Base-by-base conservation (phyloP, 2,888 invertebrate species). In the Lumbricus terrestris region DNA sequence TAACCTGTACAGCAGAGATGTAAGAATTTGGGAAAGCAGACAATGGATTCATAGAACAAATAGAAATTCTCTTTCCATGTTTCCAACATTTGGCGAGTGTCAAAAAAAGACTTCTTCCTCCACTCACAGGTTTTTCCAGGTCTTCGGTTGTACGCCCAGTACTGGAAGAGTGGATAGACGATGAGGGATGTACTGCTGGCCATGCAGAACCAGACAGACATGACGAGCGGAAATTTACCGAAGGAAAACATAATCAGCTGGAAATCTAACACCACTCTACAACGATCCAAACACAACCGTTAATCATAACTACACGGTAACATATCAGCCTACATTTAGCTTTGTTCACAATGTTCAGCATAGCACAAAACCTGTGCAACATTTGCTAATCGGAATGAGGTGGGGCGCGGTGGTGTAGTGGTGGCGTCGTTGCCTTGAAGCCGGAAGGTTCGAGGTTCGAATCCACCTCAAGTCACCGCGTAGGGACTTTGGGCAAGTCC, bases 221-320 rank as follows among this genome's bases (percentile, higher is more conserved):
- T 93, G 1, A 96, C 96, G 90, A 95, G 95, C 89, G 96, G 95
- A 54, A 97, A 95, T 91, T 96, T 96, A 29, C 96, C 96, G 92
- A 97, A 96, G 1, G 96, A 96, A 92, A 94, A 94, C 82, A 94
- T 94, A 89, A 97, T 96, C 18, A 96, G 95, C 47, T 95, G 95
- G 91, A 97, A 95, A 42, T 96, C 96, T 82, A 96, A 93, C 47
- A 93, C 93, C 33, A 94, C 90, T 89, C 95, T 95, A 93, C 82
- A 93, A 92, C 37, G 90, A 29, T 89, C 5, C 85, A 47, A 40
- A 11, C 37, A 35, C 33, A 69, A 69, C 15, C 69, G 1, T 0
- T n/a, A n/a, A 89, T 35, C 54, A 40, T 35, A 69, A 38, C 69
- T 42, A n/a, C n/a, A n/a, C n/a, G n/a, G n/a, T n/a, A n/a, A n/a